These are phyloP conservation scores for Clistopyga incitator DNA, from an alignment of 2,888 invertebrate genomes.

Conservation along the genomic window DNA sequence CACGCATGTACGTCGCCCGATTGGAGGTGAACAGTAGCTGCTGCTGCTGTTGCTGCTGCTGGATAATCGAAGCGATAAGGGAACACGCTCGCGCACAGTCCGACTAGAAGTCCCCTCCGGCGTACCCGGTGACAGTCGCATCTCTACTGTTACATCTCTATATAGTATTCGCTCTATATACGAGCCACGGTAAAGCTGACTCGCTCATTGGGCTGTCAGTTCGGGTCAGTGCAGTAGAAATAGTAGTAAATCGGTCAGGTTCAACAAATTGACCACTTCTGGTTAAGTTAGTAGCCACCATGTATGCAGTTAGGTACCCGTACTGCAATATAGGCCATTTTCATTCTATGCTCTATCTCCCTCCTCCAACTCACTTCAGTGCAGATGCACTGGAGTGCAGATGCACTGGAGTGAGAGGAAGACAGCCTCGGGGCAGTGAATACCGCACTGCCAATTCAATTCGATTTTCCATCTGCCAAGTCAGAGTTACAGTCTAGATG, in stretches of 20 bases:
- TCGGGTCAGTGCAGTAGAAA: conserved; percentile 1
- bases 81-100: conserved; percentile 50
- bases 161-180: conserved; percentile 4
- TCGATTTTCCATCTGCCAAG: conserved; percentile 38
- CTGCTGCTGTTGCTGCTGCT: conserved; percentile 55
- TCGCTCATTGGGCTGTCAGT: conserved; percentile 3
- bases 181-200: conserved; percentile 23
- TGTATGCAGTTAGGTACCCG: conserved; percentile 37
- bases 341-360: conserved; percentile 46
- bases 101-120: conserved; percentile 44
- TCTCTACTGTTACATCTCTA: conserved; percentile 24
- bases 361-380: no score
- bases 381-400: background rate
- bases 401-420: no score
- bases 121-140: conserved; percentile 48
- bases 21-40: conserved; percentile 58
- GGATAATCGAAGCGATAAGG: conserved; percentile 77
- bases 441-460: conserved; percentile 10
- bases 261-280: conserved; percentile 21
- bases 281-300: conserved; percentile 7
- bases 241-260: conserved; percentile 26
- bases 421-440: conserved; percentile 35
- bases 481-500: background rate
- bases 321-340: conserved; percentile 29
- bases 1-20: conserved; percentile 59